Conservation (phyloP, 2,888 invertebrate species). For the Drosophila austrosaltans region DNA sequence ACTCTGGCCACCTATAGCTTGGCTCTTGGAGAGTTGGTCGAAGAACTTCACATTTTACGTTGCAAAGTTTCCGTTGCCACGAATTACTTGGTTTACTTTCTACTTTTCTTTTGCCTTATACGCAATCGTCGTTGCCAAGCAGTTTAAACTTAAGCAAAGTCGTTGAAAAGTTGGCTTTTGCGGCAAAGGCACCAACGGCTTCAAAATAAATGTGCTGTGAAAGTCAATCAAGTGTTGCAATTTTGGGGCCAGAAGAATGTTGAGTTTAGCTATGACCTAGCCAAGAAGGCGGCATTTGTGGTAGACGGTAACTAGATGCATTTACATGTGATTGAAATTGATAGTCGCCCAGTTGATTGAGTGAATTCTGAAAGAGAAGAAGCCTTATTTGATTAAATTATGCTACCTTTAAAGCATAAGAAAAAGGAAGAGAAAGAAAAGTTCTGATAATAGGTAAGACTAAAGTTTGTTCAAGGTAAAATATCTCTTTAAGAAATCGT, state of each 20-base stretch:
- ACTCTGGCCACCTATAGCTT: constrained; percentile 34
- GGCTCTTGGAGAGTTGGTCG: constrained; percentile 7
- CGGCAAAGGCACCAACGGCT: constrained; percentile 44
- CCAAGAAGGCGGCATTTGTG: constrained; percentile 11
- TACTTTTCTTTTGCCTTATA: constrained; percentile 15
- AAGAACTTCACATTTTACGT: constrained; percentile 33
- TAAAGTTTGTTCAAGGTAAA: too few species aligned
- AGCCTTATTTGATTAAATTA: background rate
- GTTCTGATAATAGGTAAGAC: background rate
- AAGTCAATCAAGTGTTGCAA: constrained; percentile 77
- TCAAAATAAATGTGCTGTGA: constrained; percentile 74
- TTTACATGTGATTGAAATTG: constrained; percentile 72
- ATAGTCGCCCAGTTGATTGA: constrained; percentile 44
- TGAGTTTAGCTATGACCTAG: constrained; percentile 17
- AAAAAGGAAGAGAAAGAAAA: background rate
- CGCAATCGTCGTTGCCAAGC: constrained; percentile 41
- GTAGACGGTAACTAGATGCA: constrained; percentile 37
- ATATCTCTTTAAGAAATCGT: too few species aligned
- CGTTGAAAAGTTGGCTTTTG: constrained; percentile 73
- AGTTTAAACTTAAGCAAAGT: constrained; percentile 74
- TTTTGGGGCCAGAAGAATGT: constrained; percentile 45
- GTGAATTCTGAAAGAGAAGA: constrained; percentile 11
- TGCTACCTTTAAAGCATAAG: background rate
- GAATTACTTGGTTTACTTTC: constrained; percentile 50
- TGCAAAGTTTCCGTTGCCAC: constrained; percentile 41